phyloP scores from a whole-genome alignment of 2,888 invertebrate species.

The Globia sparganii region DNA sequence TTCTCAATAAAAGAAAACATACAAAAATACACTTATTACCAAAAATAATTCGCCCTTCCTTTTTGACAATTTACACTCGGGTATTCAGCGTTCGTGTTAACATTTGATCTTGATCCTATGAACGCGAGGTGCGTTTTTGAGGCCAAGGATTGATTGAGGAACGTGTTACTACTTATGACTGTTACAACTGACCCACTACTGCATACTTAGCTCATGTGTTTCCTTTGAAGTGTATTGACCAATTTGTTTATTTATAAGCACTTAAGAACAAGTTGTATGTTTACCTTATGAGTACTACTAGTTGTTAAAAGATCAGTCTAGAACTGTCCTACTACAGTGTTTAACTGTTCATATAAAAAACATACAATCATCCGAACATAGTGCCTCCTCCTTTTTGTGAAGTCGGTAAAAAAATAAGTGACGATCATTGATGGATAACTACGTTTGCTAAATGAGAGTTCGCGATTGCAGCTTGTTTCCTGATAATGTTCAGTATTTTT shows the following conservation, averaged over 20 bases:
- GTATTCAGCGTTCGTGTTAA: conserved; percentile 20
- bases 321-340: too few relatives aligned
- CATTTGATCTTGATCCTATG: conserved; percentile 10
- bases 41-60: conserved; percentile 8
- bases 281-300: background rate
- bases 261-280: background rate
- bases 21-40: background rate
- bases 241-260: conserved; percentile 26
- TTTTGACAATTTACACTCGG: conserved; percentile 11
- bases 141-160: conserved; percentile 48
- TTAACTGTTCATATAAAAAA: background rate
- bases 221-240: conserved; percentile 22
- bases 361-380: too few relatives aligned
- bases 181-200: conserved; percentile 19
- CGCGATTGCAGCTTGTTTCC: background rate
- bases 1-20: background rate
- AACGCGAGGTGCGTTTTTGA: conserved; percentile 31
- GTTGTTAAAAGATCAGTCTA: background rate
- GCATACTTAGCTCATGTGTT: conserved; percentile 9
- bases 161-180: conserved; percentile 38
- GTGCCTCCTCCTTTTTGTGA: too few relatives aligned
- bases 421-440: background rate
- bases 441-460: background rate
- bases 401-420: too few relatives aligned
- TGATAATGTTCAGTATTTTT: background rate